A percentile compares a stretch with the other conserved stretches of the same genome.
These are phyloP conservation scores for Phylloscopus trochiloides DNA, from an alignment of 2,113 vertebrate genomes.

Conservation along the genomic window DNA sequence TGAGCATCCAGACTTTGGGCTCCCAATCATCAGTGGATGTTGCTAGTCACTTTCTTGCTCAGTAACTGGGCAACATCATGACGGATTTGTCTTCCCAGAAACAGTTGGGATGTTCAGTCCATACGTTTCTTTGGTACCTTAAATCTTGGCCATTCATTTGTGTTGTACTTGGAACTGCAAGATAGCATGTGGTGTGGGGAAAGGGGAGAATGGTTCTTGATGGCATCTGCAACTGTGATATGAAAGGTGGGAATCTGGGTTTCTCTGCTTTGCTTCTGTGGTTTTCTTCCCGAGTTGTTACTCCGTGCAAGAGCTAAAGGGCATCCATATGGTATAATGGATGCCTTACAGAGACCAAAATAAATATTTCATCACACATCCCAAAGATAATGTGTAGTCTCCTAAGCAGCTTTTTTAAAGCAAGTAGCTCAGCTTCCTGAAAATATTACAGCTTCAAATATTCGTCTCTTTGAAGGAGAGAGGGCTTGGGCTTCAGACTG, in stretches of 20 bases:
- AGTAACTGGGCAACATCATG: not conserved
- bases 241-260: not conserved
- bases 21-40: not conserved
- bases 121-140: not conserved
- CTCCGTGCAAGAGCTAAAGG: not conserved
- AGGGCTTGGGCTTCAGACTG: not conserved
- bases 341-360: not conserved
- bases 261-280: not conserved
- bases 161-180: not conserved
- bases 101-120: not conserved
- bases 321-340: not conserved
- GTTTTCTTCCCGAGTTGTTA: not conserved
- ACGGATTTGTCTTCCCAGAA: not conserved
- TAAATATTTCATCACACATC: not conserved
- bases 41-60: not conserved
- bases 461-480: not conserved
- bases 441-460: not conserved
- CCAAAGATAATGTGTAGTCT: not conserved
- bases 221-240: accelerated
- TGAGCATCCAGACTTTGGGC: not conserved
- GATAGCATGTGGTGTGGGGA: not conserved
- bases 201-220: not conserved
- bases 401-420: not conserved
- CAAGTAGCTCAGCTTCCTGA: not conserved
- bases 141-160: not conserved